These are phyloP conservation scores for Trachelipus rathkii DNA, from an alignment of 1,140 invertebrate species.

Conservation along the genomic window DNA sequence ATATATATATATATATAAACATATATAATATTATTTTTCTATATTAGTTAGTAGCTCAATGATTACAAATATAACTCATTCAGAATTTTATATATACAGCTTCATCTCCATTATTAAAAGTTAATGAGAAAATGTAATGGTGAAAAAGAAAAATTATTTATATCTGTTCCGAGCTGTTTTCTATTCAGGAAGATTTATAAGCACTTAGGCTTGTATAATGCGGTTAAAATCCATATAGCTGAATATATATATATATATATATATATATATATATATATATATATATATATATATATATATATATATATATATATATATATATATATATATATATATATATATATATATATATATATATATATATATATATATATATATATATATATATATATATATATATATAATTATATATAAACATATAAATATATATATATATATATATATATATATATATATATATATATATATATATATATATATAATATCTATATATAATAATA, in stretches of 20 bases:
- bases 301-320: slow-evolving; percentile 21
- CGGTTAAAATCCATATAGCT: slow-evolving; percentile 4
- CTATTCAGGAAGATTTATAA: too few relatives aligned
- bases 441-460: slow-evolving; percentile 11
- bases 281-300: slow-evolving; percentile 20
- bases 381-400: slow-evolving; percentile 5
- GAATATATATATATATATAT: slow-evolving; percentile 23
- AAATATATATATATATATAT: slow-evolving; percentile 20
- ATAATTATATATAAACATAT: slow-evolving; percentile 3
- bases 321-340: slow-evolving; percentile 24
- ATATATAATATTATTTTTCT: too few relatives aligned
- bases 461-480: not conserved
- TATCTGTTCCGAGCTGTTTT: too few relatives aligned
- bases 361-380: slow-evolving; percentile 20
- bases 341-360: slow-evolving; percentile 21
- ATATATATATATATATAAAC: too few relatives aligned
- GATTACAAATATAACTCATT: too few relatives aligned
- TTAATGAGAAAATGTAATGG: too few relatives aligned
- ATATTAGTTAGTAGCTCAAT: too few relatives aligned
- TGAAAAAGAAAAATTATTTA: too few relatives aligned
- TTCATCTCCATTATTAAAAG: too few relatives aligned
- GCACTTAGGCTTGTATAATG: too few relatives aligned
- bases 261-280: slow-evolving; percentile 23
- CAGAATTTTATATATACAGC: too few relatives aligned
- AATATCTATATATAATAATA: slow-evolving; percentile 19